Percentiles rank a stretch among this genome's conserved stretches.
These are phyloP conservation scores for Lampris incognitus DNA, from an alignment of 2,113 vertebrate species.

Conservation along the genomic window DNA sequence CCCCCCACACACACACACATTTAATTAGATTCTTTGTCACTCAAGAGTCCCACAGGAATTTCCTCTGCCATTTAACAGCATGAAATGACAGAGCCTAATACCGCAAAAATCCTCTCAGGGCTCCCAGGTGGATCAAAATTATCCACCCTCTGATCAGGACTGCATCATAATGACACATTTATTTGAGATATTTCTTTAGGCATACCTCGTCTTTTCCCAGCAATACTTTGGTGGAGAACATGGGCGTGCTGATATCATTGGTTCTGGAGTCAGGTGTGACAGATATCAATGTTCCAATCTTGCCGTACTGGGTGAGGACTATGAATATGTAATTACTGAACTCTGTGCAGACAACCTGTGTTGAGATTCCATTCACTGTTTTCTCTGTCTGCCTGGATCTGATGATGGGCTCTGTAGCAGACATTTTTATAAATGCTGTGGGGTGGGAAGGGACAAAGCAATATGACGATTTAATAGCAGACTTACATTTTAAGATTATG, in stretches of 20 bases:
- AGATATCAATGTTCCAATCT: conserved; percentile 92
- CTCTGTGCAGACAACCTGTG: conserved; percentile 92
- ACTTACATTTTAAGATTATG: too few species aligned
- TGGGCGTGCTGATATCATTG: conserved; percentile 83
- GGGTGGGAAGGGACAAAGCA: background rate
- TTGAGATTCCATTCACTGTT: conserved; percentile 86
- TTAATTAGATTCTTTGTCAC: conserved; percentile 30
- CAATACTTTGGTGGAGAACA: conserved; percentile 90
- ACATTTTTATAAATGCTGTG: conserved; percentile 78
- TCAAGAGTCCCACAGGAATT: conserved; percentile 33
- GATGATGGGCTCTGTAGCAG: conserved; percentile 78
- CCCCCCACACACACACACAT: background rate
- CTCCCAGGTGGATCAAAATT: too few species aligned
- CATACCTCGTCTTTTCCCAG: conserved; percentile 95
- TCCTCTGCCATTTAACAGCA: conserved; percentile 46
- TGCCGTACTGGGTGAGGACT: conserved; percentile 94
- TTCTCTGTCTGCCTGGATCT: conserved; percentile 84
- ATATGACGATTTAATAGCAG: too few species aligned
- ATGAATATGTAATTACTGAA: conserved; percentile 94
- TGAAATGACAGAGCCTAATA: conserved; percentile 42
- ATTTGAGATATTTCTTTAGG: conserved; percentile 31
- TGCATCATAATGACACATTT: conserved; percentile 35
- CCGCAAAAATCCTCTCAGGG: conserved; percentile 21
- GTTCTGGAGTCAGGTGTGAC: conserved; percentile 86
- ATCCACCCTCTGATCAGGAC: conserved; percentile 27